These are phyloP conservation scores for Caenorhabditis sp. DNA, from an alignment of 2,888 invertebrate genomes.

Conservation along the genomic window DNA sequence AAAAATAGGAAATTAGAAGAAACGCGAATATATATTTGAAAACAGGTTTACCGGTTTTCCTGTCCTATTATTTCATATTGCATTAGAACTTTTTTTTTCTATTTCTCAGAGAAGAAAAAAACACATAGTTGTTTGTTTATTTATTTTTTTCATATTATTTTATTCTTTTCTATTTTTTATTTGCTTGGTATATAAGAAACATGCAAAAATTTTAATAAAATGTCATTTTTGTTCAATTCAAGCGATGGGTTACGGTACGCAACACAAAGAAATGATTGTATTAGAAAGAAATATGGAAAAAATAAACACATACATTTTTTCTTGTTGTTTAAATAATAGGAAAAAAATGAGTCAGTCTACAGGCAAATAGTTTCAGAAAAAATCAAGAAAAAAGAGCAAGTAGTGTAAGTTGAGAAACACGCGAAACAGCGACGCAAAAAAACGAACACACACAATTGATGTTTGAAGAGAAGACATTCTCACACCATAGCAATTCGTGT, in stretches of 20 bases:
- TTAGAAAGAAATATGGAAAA: neutral
- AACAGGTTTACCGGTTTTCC: neutral
- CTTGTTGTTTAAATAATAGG: neutral
- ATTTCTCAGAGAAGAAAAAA: neutral
- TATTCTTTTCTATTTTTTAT: neutral
- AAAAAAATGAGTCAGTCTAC: neutral
- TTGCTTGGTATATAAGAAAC: neutral
- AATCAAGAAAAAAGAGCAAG: neutral
- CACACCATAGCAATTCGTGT: neutral
- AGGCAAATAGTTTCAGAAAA: slow-evolving; percentile 2
- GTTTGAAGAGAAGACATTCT: slow-evolving; percentile 2
- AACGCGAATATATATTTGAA: slow-evolving; percentile 1
- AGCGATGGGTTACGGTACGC: neutral
- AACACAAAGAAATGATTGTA: neutral
- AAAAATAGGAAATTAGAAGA: neutral
- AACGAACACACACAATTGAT: neutral
- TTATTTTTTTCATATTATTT: neutral
- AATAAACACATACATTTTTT: neutral
- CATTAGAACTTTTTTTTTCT: neutral
- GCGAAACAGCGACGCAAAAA: neutral
- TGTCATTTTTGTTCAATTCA: too few relatives aligned
- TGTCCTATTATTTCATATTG: neutral
- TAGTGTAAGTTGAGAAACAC: neutral
- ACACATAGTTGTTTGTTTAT: neutral
- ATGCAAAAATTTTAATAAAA: neutral